These are phyloP conservation scores for Amiota communis DNA, from an alignment of 2,888 invertebrate genomes.

Conservation along the genomic window DNA sequence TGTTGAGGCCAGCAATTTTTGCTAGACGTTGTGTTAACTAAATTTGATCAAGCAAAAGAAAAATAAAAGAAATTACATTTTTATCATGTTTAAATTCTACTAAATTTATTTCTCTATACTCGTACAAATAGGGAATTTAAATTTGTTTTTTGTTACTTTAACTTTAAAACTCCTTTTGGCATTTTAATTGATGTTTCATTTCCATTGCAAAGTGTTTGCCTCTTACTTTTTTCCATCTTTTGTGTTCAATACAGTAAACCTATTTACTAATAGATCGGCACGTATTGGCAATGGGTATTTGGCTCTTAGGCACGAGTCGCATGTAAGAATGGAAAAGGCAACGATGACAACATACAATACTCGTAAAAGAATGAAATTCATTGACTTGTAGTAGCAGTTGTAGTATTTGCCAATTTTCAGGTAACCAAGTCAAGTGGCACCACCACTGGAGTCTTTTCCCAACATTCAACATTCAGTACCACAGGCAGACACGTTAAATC, in stretches of 20 bases:
- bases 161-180: slow-evolving; percentile 35
- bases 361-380: too few species aligned
- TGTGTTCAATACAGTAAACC: background rate
- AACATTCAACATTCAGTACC: slow-evolving; percentile 48
- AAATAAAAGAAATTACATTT: slow-evolving; percentile 47
- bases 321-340: too few species aligned
- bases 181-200: slow-evolving; percentile 70
- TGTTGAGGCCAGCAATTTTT: slow-evolving; percentile 67
- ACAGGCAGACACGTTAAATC: slow-evolving; percentile 14
- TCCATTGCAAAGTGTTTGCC: slow-evolving; percentile 68
- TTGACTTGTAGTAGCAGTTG: too few species aligned
- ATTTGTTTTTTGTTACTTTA: too few species aligned
- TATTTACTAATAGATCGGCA: background rate
- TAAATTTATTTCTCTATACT: too few species aligned
- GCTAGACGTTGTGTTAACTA: slow-evolving; percentile 70
- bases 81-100: slow-evolving; percentile 20
- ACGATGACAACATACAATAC: too few species aligned
- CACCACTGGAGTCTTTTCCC: too few species aligned
- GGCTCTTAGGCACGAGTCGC: too few species aligned
- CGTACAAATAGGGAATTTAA: too few species aligned
- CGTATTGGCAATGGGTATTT: slow-evolving; percentile 21
- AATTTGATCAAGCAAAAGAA: slow-evolving; percentile 20
- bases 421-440: too few species aligned
- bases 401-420: too few species aligned
- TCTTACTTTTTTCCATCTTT: slow-evolving; percentile 44